Evolutionary conservation across 2,113 vertebrate species (phyloP).

Genomic region (Platysteira castanea): DNA sequence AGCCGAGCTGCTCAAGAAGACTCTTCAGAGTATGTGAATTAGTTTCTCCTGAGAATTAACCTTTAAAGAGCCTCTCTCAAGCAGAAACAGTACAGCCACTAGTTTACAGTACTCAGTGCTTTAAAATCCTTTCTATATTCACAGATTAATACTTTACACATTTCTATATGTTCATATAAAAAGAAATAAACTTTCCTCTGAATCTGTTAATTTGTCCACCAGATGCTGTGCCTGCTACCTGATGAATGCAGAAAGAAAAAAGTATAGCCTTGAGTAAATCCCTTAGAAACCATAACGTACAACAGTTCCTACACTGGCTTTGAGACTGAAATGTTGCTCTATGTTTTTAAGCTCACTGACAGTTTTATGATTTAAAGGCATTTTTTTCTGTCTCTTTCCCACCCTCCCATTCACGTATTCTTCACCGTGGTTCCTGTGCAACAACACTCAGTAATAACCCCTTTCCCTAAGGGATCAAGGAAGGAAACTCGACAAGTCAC

Average conservation of each 20-base stretch:
- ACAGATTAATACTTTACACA: background rate
- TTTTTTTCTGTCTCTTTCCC: conserved; percentile 17
- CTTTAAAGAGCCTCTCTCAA: background rate
- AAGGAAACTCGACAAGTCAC: conserved; percentile 64
- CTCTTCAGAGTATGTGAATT: background rate
- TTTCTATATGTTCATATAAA: background rate
- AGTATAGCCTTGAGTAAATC: background rate
- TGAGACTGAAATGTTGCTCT: conserved; percentile 23
- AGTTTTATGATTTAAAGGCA: conserved; percentile 57
- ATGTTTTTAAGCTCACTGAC: conserved; percentile 31
- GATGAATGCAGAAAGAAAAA: background rate
- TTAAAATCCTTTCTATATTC: background rate
- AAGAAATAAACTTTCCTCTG: background rate
- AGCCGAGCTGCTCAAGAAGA: background rate
- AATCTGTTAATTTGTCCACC: background rate
- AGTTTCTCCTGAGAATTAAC: background rate
- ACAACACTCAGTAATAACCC: conserved; percentile 50
- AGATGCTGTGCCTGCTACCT: background rate
- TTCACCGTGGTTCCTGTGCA: conserved; percentile 31
- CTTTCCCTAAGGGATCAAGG: conserved; percentile 65
- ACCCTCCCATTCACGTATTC: conserved; percentile 45
- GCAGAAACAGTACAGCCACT: background rate
- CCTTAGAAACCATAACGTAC: conserved; percentile 5
- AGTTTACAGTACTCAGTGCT: background rate
- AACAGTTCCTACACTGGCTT: background rate